phyloP scores from a whole-genome alignment of 2,888 invertebrate genomes.

The Leucoma salicis region DNA sequence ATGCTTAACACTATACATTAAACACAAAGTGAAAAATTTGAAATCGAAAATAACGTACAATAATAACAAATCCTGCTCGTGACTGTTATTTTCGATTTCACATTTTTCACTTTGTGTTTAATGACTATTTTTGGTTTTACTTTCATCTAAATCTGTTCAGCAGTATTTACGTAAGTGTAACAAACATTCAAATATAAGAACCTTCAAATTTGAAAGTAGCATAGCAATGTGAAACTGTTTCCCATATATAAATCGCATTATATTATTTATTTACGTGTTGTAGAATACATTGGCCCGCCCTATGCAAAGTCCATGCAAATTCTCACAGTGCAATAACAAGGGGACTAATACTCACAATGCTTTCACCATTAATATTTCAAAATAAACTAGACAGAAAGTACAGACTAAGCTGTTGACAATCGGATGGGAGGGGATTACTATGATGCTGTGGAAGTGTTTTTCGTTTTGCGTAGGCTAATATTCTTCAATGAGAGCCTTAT shows the following conservation, averaged over 20 bases:
- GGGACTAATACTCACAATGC: constrained; percentile 77
- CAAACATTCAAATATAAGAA: too few species aligned
- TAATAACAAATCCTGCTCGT: too few species aligned
- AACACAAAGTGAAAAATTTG: too few species aligned
- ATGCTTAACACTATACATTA: too few species aligned
- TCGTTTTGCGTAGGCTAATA: constrained; percentile 2
- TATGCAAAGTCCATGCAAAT: constrained; percentile 72
- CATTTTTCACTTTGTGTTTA: too few species aligned
- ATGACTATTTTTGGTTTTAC: too few species aligned
- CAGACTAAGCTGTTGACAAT: constrained; percentile 41
- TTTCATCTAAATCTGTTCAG: too few species aligned
- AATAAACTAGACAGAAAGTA: constrained; percentile 75
- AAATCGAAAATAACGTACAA: too few species aligned
- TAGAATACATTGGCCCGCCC: constrained; percentile 66
- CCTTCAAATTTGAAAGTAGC: too few species aligned
- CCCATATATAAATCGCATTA: constrained; percentile 9
- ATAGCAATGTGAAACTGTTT: too few species aligned
- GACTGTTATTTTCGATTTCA: too few species aligned
- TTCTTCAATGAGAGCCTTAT: background rate
- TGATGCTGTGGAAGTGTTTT: constrained; percentile 15
- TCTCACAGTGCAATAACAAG: constrained; percentile 69
- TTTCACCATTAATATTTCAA: constrained; percentile 77
- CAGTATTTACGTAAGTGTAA: too few species aligned
- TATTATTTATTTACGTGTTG: constrained; percentile 79
- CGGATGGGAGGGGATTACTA: constrained; percentile 36